phyloP scores from a whole-genome alignment of 2,888 invertebrate genomes.

The Nemotelus nigrinus region DNA sequence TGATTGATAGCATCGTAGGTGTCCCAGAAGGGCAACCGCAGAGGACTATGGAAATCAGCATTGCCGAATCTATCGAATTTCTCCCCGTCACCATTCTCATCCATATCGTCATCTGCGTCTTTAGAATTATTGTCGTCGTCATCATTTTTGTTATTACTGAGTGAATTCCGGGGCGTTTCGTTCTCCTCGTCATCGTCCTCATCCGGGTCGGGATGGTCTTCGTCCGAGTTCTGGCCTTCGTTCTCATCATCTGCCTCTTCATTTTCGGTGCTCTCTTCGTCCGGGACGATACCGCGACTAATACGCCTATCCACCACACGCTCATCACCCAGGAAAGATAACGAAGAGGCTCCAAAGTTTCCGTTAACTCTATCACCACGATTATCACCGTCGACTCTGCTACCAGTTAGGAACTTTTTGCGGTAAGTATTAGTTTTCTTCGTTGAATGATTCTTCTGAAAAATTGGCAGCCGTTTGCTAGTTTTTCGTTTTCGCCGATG shows the following conservation, averaged over 20 bases:
- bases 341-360: neutral
- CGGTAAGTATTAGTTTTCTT: constrained; percentile 3
- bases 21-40: constrained; percentile 83
- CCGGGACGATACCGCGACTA: constrained; percentile 3
- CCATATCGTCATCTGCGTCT: constrained; percentile 44
- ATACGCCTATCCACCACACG: constrained; percentile 9
- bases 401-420: constrained; percentile 28
- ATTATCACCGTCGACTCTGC: constrained; percentile 30
- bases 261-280: constrained; percentile 39
- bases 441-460: constrained; percentile 17
- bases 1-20: constrained; percentile 91
- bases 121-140: constrained; percentile 48
- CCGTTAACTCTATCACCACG: constrained; percentile 32
- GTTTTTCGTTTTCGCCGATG: constrained; percentile 49
- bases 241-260: constrained; percentile 49
- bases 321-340: constrained; percentile 45
- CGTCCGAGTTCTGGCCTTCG: constrained; percentile 40
- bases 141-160: constrained; percentile 56
- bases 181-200: constrained; percentile 48
- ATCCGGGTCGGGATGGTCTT: constrained; percentile 16
- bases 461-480: constrained; percentile 39
- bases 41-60: constrained; percentile 52
- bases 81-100: constrained; percentile 44
- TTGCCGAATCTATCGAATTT: constrained; percentile 51
- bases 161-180: constrained; percentile 36